Conservation (phyloP, 2,888 invertebrate genomes). For the Erebia aethiops region DNA sequence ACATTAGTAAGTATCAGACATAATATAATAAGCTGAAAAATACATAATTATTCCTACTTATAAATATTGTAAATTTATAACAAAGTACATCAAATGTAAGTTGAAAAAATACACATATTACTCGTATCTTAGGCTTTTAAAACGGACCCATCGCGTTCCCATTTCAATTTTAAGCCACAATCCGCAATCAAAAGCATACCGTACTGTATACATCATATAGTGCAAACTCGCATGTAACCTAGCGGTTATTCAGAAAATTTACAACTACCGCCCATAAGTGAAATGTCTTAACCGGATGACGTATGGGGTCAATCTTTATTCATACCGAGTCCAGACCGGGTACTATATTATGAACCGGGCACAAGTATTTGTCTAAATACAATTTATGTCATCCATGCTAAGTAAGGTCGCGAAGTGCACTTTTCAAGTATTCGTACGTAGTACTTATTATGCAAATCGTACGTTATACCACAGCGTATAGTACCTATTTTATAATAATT, state of each 20-base stretch:
- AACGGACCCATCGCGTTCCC: background rate
- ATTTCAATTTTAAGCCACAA: background rate
- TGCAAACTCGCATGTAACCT: slow-evolving; percentile 22
- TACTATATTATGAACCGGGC: slow-evolving; percentile 49
- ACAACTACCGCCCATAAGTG: slow-evolving; percentile 69
- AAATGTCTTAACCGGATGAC: slow-evolving; percentile 66
- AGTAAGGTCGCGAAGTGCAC: slow-evolving; percentile 13
- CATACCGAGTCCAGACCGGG: slow-evolving; percentile 54
- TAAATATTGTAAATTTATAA: too few species aligned
- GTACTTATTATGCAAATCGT: background rate
- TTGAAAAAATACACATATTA: background rate
- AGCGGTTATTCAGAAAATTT: slow-evolving; percentile 56
- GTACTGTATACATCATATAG: background rate
- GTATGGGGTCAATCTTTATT: slow-evolving; percentile 70
- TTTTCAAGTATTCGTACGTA: background rate
- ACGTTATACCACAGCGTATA: background rate
- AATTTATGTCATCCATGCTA: slow-evolving; percentile 46
- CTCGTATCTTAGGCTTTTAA: background rate
- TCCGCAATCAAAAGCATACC: background rate
- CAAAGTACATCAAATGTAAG: background rate
- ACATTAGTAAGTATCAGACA: too few species aligned
- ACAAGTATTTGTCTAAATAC: slow-evolving; percentile 63
- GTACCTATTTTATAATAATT: too few species aligned
- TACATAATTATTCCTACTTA: background rate
- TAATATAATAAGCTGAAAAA: too few species aligned